phyloP scores from a whole-genome alignment of 2,888 invertebrate genomes.

The Anarsia innoxiella region DNA sequence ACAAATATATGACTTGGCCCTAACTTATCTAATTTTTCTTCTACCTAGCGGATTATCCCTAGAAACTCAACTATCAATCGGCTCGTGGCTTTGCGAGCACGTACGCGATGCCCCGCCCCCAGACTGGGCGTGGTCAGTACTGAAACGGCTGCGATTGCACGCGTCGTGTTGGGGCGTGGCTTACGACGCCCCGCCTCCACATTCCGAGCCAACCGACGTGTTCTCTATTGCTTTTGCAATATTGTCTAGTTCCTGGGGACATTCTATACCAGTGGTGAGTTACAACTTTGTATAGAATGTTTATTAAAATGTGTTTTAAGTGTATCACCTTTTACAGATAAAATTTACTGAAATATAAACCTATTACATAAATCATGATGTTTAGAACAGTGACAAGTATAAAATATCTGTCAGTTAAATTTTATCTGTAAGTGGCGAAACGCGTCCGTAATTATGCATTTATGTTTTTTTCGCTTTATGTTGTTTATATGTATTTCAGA shows the following conservation, averaged over 20 bases:
- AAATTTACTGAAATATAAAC: too few relatives aligned
- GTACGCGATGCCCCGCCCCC: constrained; percentile 13
- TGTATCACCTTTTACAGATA: too few relatives aligned
- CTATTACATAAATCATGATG: too few relatives aligned
- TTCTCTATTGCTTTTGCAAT: constrained; percentile 40
- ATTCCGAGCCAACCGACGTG: constrained; percentile 25
- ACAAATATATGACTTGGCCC: too few relatives aligned
- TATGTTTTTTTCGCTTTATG: too few relatives aligned
- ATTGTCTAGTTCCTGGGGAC: constrained; percentile 53
- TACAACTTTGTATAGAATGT: too few relatives aligned
- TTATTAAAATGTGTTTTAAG: too few relatives aligned
- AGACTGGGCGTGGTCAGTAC: constrained; percentile 49
- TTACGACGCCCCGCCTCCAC: constrained; percentile 35
- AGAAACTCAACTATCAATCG: constrained; percentile 42
- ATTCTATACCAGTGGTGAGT: constrained; percentile 59
- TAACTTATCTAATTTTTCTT: neutral
- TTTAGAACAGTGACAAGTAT: too few relatives aligned
- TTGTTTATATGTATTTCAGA: too few relatives aligned
- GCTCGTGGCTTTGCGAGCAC: constrained; percentile 37
- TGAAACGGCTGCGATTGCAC: constrained; percentile 45
- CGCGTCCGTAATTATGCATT: too few relatives aligned
- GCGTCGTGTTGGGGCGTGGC: constrained; percentile 39
- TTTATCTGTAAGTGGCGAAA: too few relatives aligned
- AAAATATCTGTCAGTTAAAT: too few relatives aligned
- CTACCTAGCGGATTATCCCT: constrained; percentile 46